phyloP scores from a whole-genome alignment of 2,113 vertebrate species.

The Corythoichthys haematopterus region DNA sequence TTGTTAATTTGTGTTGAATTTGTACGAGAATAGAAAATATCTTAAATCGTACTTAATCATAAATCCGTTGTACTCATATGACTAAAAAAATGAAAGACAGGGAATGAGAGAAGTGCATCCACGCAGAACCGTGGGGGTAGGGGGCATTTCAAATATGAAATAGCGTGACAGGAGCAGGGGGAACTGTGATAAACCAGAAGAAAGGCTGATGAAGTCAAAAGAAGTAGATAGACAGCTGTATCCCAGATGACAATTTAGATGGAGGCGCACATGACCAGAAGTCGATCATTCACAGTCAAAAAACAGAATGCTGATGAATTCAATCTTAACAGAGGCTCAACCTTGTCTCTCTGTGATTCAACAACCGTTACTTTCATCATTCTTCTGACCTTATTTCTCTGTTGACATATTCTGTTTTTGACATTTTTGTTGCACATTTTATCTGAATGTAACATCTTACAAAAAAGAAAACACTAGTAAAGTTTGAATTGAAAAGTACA shows the following conservation, averaged over 20 bases:
- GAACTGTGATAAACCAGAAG: conserved; percentile 27
- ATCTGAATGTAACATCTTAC: not conserved
- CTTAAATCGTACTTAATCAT: no score
- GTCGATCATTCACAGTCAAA: conserved; percentile 3
- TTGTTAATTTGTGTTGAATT: no score
- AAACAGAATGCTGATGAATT: conserved; percentile 12
- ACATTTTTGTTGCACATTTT: not conserved
- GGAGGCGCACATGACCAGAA: conserved; percentile 1
- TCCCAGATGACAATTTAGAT: conserved; percentile 27
- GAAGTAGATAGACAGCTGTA: conserved; percentile 16
- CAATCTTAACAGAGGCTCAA: not conserved
- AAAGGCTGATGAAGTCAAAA: conserved; percentile 18
- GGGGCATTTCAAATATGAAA: conserved; percentile 38
- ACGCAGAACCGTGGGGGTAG: not conserved
- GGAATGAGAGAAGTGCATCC: conserved; percentile 6
- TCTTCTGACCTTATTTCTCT: not conserved
- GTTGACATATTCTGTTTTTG: not conserved
- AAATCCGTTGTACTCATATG: no score
- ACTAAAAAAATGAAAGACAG: not conserved
- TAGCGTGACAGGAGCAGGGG: conserved; percentile 20
- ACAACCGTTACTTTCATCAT: conserved; percentile 20
- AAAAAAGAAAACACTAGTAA: not conserved
- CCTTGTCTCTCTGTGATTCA: not conserved
- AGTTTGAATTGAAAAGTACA: not conserved
- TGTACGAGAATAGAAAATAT: no score